Conservation (phyloP, 1,140 invertebrate species). For the Liolophura sinensis region DNA sequence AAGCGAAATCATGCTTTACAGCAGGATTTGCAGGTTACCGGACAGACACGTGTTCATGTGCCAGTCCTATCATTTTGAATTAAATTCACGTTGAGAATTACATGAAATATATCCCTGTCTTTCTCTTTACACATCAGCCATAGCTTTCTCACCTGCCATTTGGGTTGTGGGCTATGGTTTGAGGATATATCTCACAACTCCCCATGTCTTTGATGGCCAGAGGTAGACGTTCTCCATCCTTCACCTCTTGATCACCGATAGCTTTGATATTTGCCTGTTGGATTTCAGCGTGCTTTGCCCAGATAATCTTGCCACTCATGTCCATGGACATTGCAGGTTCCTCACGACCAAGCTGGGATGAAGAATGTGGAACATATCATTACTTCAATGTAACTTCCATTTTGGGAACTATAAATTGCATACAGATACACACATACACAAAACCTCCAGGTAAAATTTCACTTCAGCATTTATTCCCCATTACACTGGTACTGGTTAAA, state of each 20-base stretch:
- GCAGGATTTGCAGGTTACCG: too few relatives aligned
- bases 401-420: neutral
- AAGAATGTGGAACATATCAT: constrained; percentile 9
- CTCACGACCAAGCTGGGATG: constrained; percentile 81
- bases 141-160: constrained; percentile 78
- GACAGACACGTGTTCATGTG: too few relatives aligned
- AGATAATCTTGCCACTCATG: constrained; percentile 95
- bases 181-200: constrained; percentile 98
- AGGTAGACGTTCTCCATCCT: constrained; percentile 91
- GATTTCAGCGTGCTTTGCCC: constrained; percentile 97
- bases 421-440: neutral
- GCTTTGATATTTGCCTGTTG: constrained; percentile 95
- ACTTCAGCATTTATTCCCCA: neutral
- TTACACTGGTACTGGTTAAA: neutral
- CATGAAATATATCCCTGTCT: too few relatives aligned
- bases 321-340: constrained; percentile 99
- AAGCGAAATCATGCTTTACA: too few relatives aligned
- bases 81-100: too few relatives aligned
- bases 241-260: constrained; percentile 59
- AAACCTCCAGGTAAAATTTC: neutral
- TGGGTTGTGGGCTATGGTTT: constrained; percentile 97
- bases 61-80: too few relatives aligned
- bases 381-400: neutral
- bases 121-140: too few relatives aligned
- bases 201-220: constrained; percentile 98